These are phyloP conservation scores for Macquaria australasica DNA, from an alignment of 2,113 vertebrate genomes.

Conservation along the genomic window DNA sequence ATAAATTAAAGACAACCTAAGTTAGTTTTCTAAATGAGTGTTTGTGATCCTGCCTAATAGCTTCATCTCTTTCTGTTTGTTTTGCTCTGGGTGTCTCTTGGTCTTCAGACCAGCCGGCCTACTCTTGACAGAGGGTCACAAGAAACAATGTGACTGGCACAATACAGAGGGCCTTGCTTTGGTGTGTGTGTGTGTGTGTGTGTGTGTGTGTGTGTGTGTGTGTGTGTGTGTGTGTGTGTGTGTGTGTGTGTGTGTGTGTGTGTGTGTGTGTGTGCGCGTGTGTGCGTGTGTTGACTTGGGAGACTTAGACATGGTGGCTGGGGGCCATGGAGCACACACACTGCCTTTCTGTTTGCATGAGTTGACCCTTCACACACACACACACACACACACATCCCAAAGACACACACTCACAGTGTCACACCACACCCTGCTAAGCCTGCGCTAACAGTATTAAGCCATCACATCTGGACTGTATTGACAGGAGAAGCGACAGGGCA, in stretches of 20 bases:
- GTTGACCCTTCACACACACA: slow-evolving; percentile 35
- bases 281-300: slow-evolving; percentile 46
- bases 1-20: not conserved
- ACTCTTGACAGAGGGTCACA: slow-evolving; percentile 70
- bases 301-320: slow-evolving; percentile 65
- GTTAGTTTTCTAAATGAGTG: not conserved
- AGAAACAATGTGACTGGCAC: slow-evolving; percentile 67
- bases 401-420: slow-evolving; percentile 28
- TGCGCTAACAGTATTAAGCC: slow-evolving; percentile 77
- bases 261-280: slow-evolving; percentile 20
- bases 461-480: slow-evolving; percentile 76
- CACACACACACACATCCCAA: slow-evolving; percentile 32
- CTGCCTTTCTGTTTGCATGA: slow-evolving; percentile 69
- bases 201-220: slow-evolving; percentile 29
- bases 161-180: slow-evolving; percentile 50
- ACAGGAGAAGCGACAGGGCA: slow-evolving; percentile 62
- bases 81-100: slow-evolving; percentile 29
- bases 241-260: slow-evolving; percentile 17
- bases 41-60: not conserved
- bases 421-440: slow-evolving; percentile 52
- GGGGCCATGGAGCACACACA: slow-evolving; percentile 54
- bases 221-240: slow-evolving; percentile 17
- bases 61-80: not conserved
- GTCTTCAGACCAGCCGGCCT: slow-evolving; percentile 23
- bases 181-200: slow-evolving; percentile 12